These are phyloP conservation scores for Vulpes vulpes DNA, from an alignment of 2,113 vertebrate genomes.

Conservation along the genomic window DNA sequence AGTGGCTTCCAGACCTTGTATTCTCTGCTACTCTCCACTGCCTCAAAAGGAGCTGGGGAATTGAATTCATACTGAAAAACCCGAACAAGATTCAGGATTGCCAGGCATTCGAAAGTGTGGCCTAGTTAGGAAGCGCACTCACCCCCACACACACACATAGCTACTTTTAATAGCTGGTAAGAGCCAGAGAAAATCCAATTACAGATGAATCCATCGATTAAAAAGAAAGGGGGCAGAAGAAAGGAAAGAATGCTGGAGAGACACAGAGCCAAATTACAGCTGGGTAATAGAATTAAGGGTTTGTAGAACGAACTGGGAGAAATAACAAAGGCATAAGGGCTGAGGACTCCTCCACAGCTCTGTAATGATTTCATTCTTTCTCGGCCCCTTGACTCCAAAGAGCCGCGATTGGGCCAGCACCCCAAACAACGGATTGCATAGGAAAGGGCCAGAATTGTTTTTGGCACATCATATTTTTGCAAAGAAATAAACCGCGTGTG, in stretches of 20 bases:
- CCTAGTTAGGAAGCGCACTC: constrained; percentile 45
- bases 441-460: constrained; percentile 68
- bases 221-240: constrained; percentile 70
- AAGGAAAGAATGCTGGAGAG: constrained; percentile 74
- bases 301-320: constrained; percentile 57
- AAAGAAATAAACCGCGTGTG: constrained; percentile 73
- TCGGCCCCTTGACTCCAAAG: constrained; percentile 39
- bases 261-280: constrained; percentile 74
- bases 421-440: background rate
- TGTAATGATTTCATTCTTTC: background rate
- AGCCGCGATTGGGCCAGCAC: background rate
- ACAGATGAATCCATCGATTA: constrained; percentile 80
- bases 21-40: background rate
- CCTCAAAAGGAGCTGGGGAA: background rate
- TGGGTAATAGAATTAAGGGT: constrained; percentile 78
- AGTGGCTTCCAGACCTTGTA: background rate
- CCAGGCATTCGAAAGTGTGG: background rate
- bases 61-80: constrained; percentile 42
- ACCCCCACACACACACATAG: background rate
- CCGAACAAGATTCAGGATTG: background rate
- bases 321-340: constrained; percentile 3
- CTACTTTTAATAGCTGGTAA: constrained; percentile 81
- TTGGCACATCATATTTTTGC: constrained; percentile 77
- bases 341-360: background rate
- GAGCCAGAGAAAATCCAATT: constrained; percentile 83